Evolutionary conservation across 1,140 invertebrate genomes (phyloP).

Genomic region (Heliconius hermathena): DNA sequence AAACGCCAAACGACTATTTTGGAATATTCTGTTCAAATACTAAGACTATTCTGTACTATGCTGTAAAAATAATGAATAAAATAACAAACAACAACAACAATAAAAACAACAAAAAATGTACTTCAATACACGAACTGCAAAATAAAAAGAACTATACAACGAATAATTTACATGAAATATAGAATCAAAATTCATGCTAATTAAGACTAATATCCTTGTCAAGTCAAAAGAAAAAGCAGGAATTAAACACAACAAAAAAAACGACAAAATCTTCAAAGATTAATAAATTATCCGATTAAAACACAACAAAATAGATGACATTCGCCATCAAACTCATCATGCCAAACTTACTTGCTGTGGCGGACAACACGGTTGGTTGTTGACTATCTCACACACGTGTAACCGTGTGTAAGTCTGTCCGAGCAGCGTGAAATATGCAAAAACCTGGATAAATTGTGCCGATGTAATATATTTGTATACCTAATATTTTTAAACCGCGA

Average conservation of each 20-base stretch:
- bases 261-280: neutral
- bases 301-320: neutral
- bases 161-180: neutral
- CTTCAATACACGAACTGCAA: neutral
- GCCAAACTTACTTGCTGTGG: constrained; percentile 87
- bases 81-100: neutral
- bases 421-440: constrained; percentile 74
- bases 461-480: constrained; percentile 12
- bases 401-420: constrained; percentile 94
- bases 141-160: neutral
- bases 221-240: constrained; percentile 8
- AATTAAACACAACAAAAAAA: neutral
- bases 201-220: neutral
- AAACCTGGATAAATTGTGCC: constrained; percentile 47
- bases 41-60: neutral
- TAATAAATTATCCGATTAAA: neutral
- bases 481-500: neutral
- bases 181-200: neutral
- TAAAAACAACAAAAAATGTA: neutral
- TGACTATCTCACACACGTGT: constrained; percentile 92
- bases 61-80: neutral
- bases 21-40: too few relatives aligned
- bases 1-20: neutral
- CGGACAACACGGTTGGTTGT: constrained; percentile 90
- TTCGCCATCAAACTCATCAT: neutral